Evolutionary conservation across 2,797 vertebrate species (phyloP).

Genomic region (Phataginus tetradactyla): DNA sequence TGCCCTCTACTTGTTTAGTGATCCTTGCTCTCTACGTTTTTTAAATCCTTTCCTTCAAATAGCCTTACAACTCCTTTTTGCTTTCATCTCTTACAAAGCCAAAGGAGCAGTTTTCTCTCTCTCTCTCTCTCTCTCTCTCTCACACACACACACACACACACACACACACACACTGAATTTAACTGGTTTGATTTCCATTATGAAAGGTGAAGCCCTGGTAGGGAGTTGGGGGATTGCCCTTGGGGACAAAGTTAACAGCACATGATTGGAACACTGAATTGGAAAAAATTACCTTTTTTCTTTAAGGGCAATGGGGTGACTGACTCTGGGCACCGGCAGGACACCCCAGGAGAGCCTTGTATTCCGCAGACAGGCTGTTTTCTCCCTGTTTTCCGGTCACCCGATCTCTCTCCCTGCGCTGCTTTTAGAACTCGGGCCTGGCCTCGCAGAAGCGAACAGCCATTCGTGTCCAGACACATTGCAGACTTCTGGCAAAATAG

Average conservation of each 20-base stretch:
- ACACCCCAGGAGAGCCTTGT: slow-evolving; percentile 79
- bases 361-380: not conserved
- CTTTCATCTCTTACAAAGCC: slow-evolving; percentile 5
- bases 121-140: no score
- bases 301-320: not conserved
- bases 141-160: not conserved
- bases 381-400: not conserved
- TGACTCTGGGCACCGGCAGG: slow-evolving; percentile 41
- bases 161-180: not conserved
- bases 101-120: not conserved
- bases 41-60: slow-evolving; percentile 9
- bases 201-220: slow-evolving; percentile 39
- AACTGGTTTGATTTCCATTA: slow-evolving; percentile 69
- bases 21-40: not conserved
- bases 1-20: not conserved
- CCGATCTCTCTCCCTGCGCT: not conserved
- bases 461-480: slow-evolving; percentile 90
- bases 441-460: slow-evolving; percentile 87
- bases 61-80: not conserved
- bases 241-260: slow-evolving; percentile 75
- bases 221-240: not conserved
- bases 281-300: slow-evolving; percentile 58
- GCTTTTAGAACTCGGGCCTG: slow-evolving; percentile 82
- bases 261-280: slow-evolving; percentile 46
- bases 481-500: slow-evolving; percentile 91